Evolutionary conservation across 2,888 invertebrate species (phyloP).

Genomic region (Eilema depressum): DNA sequence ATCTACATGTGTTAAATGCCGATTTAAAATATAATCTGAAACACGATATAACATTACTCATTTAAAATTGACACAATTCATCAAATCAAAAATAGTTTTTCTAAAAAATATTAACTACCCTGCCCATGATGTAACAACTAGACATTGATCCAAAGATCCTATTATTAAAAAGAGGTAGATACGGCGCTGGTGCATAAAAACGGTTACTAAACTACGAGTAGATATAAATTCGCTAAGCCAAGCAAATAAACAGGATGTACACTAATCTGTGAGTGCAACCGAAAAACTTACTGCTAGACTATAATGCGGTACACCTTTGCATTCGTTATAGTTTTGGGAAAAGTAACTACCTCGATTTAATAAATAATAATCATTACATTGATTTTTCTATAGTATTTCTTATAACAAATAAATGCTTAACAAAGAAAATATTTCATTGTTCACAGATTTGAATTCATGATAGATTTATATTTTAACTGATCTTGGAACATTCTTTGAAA

Average conservation of each 20-base stretch:
- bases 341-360: background rate
- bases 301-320: no score
- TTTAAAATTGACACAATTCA: background rate
- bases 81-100: background rate
- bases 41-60: background rate
- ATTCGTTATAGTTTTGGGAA: background rate
- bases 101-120: background rate
- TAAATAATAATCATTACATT: background rate
- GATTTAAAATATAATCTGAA: background rate
- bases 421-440: background rate
- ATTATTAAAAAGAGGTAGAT: background rate
- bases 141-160: background rate
- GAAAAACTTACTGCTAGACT: no score
- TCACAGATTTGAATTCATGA: conserved; percentile 86
- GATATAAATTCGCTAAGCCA: no score
- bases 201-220: no score
- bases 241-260: no score
- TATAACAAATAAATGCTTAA: background rate
- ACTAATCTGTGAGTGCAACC: no score
- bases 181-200: background rate
- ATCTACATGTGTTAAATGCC: background rate
- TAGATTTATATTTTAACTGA: conserved; percentile 90
- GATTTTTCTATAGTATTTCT: background rate
- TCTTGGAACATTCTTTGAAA: conserved; percentile 94
- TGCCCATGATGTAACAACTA: background rate